Evolutionary conservation across 1,140 invertebrate genomes (phyloP).

Genomic region (Ptiloglossa arizonensis): DNA sequence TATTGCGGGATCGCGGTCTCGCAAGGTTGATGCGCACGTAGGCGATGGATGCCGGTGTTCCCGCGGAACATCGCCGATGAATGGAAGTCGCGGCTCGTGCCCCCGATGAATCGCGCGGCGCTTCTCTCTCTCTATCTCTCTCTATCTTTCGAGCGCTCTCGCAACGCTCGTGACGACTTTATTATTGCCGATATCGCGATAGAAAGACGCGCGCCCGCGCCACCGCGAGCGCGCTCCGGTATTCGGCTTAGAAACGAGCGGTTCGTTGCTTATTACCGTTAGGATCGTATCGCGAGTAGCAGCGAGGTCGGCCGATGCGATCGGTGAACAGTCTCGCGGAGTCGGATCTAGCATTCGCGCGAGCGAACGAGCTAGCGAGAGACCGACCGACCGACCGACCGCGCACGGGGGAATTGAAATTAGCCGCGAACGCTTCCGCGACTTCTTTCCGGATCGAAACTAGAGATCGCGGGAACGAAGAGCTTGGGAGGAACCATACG

Average conservation of each 20-base stretch:
- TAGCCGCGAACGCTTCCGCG: constrained; percentile 35
- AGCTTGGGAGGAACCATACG: not conserved
- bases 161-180: constrained; percentile 59
- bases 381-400: no score
- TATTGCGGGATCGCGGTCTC: constrained; percentile 43
- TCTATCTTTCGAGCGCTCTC: constrained; percentile 1
- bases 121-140: not conserved
- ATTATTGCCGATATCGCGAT: constrained; percentile 51
- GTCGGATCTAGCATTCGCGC: no score
- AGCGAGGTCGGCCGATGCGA: constrained; percentile 36
- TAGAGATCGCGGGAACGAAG: not conserved
- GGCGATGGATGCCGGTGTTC: not conserved
- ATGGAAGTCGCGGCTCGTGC: constrained; percentile 44
- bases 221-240: no score
- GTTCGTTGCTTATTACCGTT: constrained; percentile 43
- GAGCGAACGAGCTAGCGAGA: no score
- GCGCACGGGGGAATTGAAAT: constrained; percentile 43
- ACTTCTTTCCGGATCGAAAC: not conserved
- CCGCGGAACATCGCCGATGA: constrained; percentile 9
- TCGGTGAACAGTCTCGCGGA: constrained; percentile 7
- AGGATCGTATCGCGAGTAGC: constrained; percentile 32
- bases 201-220: no score
- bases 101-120: constrained; percentile 53
- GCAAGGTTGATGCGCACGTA: constrained; percentile 29
- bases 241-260: not conserved